Conservation (phyloP, 2,888 invertebrate genomes). For the Xanthia icteritia region DNA sequence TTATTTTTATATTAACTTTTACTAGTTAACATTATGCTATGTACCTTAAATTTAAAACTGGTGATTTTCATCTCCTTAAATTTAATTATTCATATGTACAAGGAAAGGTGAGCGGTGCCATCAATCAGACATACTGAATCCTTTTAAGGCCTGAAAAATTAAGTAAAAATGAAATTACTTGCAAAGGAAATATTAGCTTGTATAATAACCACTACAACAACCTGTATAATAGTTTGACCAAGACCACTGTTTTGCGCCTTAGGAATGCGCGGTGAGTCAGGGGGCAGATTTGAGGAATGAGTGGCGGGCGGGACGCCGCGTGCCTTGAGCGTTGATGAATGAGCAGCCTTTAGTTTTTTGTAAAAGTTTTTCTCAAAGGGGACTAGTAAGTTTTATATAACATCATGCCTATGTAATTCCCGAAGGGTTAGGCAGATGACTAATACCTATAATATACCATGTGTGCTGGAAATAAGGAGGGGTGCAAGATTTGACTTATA, state of each 20-base stretch:
- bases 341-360: background rate
- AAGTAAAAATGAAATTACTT: background rate
- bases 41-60: slow-evolving; percentile 37
- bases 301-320: too few relatives aligned
- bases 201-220: too few relatives aligned
- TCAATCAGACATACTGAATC: slow-evolving; percentile 34
- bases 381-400: background rate
- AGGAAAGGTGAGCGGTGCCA: background rate
- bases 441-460: slow-evolving; percentile 3
- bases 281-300: too few relatives aligned
- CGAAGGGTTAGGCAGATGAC: background rate
- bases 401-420: too few relatives aligned
- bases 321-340: too few relatives aligned
- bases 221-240: too few relatives aligned
- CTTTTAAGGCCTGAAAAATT: slow-evolving; percentile 35
- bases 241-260: too few relatives aligned
- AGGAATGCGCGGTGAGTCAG: too few relatives aligned
- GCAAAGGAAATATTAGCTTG: background rate
- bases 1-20: slow-evolving; percentile 23
- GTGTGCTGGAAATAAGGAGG: slow-evolving; percentile 13
- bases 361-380: background rate
- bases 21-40: slow-evolving; percentile 11
- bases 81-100: slow-evolving; percentile 42
- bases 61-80: slow-evolving; percentile 31
- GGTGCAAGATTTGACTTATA: background rate